A percentile compares a stretch with the other conserved stretches of the same genome.
These are phyloP conservation scores for Anguilla pacifica DNA, from an alignment of 2,797 vertebrate species.

Conservation along the genomic window DNA sequence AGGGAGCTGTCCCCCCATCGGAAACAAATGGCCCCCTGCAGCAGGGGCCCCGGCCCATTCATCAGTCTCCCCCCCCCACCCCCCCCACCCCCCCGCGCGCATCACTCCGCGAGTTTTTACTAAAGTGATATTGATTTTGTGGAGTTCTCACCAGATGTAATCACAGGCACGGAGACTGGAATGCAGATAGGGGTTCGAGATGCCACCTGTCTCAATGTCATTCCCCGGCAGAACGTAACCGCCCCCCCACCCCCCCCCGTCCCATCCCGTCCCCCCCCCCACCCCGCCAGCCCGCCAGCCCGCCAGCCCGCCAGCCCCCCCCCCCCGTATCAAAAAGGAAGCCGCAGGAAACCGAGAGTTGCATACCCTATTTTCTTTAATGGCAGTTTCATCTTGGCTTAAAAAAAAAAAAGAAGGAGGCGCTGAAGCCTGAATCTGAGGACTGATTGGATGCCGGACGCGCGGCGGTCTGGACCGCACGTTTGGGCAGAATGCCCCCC, in stretches of 20 bases:
- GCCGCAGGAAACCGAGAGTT: not conserved
- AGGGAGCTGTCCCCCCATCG: not conserved
- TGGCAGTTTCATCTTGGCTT: constrained; percentile 18
- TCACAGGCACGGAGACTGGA: constrained; percentile 47
- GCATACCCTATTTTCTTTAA: constrained; percentile 7
- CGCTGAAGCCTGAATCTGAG: not conserved
- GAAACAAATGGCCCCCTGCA: constrained; percentile 52
- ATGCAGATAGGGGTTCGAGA: constrained; percentile 13
- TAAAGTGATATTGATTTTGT: constrained; percentile 27
- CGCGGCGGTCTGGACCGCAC: not conserved
- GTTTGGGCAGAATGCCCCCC: not conserved
- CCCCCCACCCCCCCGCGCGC: no score
- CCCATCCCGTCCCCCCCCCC: no score
- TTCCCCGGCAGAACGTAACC: not conserved
- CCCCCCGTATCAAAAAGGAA: not conserved
- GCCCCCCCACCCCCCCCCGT: no score
- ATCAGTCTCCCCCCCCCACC: constrained; percentile 41
- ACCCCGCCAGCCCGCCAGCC: no score
- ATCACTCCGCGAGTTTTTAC: constrained; percentile 38
- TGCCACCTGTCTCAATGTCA: constrained; percentile 17
- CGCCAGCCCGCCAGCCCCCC: no score
- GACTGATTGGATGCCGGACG: constrained; percentile 1
- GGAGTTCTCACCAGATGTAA: constrained; percentile 41
- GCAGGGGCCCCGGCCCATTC: constrained; percentile 42
- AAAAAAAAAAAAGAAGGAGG: not conserved